phyloP scores from a whole-genome alignment of 2,113 vertebrate species.

The Eulemur rufifrons region DNA sequence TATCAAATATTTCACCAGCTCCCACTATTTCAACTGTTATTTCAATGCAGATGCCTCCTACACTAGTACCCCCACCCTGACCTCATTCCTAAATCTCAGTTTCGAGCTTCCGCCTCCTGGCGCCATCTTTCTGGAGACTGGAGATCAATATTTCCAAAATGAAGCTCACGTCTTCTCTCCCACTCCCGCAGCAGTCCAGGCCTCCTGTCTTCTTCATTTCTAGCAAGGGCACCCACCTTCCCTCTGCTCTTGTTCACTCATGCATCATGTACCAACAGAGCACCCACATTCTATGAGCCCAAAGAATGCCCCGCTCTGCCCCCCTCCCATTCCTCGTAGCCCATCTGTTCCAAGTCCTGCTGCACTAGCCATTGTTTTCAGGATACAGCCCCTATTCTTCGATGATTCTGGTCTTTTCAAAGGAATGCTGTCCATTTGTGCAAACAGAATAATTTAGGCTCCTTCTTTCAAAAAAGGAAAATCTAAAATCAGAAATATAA shows the following conservation, averaged over 20 bases:
- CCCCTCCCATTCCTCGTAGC: not conserved
- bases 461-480: not conserved
- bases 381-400: not conserved
- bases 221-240: not conserved
- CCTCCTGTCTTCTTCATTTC: not conserved
- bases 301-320: not conserved
- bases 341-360: not conserved
- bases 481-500: not conserved
- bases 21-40: not conserved
- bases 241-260: not conserved
- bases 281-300: not conserved
- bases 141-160: not conserved
- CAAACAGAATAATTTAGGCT: not conserved
- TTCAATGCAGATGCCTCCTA: not conserved
- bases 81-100: not conserved
- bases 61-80: not conserved
- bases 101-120: not conserved
- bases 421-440: not conserved
- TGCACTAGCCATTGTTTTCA: not conserved
- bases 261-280: not conserved
- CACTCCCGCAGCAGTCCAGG: not conserved
- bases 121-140: not conserved
- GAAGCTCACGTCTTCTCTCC: not conserved
- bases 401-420: not conserved
- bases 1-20: not conserved